phyloP scores from a whole-genome alignment of 2,797 vertebrate genomes.

The Percopsis omiscomaycus region DNA sequence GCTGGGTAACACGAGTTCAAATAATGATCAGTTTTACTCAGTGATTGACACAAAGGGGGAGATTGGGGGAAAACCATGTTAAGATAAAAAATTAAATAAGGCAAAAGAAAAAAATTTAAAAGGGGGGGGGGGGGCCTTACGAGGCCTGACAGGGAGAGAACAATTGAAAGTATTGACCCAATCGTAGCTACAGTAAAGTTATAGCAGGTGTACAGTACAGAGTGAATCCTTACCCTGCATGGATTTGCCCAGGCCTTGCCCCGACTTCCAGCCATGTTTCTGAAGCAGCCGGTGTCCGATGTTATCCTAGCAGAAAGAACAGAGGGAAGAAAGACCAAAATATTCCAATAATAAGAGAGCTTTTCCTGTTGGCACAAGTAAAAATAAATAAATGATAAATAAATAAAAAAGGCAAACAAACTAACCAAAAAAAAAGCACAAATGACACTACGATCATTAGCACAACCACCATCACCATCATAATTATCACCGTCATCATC shows the following conservation, averaged over 20 bases:
- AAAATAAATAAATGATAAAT: constrained; percentile 54
- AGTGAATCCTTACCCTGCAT: constrained; percentile 92
- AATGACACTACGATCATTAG: constrained; percentile 74
- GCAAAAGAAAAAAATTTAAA: constrained; percentile 29
- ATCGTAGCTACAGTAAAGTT: constrained; percentile 43
- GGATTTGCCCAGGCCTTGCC: constrained; percentile 97
- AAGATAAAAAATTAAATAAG: constrained; percentile 31
- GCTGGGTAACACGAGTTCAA: constrained; percentile 25
- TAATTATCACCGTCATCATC: constrained; percentile 53
- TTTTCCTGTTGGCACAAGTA: constrained; percentile 80
- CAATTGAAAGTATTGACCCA: constrained; percentile 44
- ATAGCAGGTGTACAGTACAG: constrained; percentile 22
- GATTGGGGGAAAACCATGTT: constrained; percentile 43
- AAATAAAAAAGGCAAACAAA: constrained; percentile 40
- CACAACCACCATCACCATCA: constrained; percentile 72
- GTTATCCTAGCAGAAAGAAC: constrained; percentile 98
- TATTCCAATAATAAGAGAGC: constrained; percentile 99
- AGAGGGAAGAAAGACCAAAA: constrained; percentile 96
- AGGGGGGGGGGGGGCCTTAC: constrained; percentile 13
- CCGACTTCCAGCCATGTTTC: constrained; percentile 99
- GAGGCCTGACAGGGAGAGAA: constrained; percentile 46
- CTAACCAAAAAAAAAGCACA: constrained; percentile 61
- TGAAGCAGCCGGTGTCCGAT: constrained; percentile 98
- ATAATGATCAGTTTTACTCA: constrained; percentile 23
- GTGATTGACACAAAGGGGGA: constrained; percentile 42